Evolutionary conservation across 2,888 invertebrate genomes (phyloP).

Genomic region (Baccha elongata): DNA sequence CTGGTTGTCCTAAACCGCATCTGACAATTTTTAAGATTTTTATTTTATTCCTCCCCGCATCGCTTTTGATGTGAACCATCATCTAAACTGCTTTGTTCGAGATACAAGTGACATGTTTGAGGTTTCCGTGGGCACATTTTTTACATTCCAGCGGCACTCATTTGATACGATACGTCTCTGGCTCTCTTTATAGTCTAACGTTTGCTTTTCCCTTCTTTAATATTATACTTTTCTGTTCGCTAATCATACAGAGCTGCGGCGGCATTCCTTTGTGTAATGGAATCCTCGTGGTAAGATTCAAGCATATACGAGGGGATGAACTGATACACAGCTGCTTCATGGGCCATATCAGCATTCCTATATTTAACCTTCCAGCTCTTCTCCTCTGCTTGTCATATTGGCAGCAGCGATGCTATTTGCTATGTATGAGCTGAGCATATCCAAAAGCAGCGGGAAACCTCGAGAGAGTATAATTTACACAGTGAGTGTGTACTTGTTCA

Average conservation of each 20-base stretch:
- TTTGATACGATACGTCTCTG: constrained; percentile 44
- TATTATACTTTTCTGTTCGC: constrained; percentile 46
- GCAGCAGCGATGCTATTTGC: too few species aligned
- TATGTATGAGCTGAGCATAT: background rate
- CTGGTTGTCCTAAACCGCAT: constrained; percentile 51
- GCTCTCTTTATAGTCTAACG: constrained; percentile 23
- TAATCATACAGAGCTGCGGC: constrained; percentile 52
- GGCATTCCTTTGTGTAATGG: constrained; percentile 66
- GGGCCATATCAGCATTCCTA: constrained; percentile 52
- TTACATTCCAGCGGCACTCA: constrained; percentile 60
- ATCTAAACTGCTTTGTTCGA: constrained; percentile 32
- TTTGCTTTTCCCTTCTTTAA: constrained; percentile 43
- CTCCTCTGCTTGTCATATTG: constrained; percentile 4
- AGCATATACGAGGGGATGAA: constrained; percentile 17
- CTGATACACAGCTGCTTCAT: constrained; percentile 27
- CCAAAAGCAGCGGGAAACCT: constrained; percentile 32
- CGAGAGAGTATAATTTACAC: constrained; percentile 40
- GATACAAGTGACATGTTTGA: constrained; percentile 60
- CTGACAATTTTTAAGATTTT: constrained; percentile 49
- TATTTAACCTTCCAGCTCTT: constrained; percentile 19
- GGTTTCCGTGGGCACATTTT: constrained; percentile 60
- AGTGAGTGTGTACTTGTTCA: constrained; percentile 32
- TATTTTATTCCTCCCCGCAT: background rate
- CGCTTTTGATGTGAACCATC: constrained; percentile 39
- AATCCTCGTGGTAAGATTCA: constrained; percentile 61